Percentiles rank a stretch among this genome's conserved stretches.
Conservation (phyloP, 2,113 vertebrate species). For the Gopherus evgoodei region DNA sequence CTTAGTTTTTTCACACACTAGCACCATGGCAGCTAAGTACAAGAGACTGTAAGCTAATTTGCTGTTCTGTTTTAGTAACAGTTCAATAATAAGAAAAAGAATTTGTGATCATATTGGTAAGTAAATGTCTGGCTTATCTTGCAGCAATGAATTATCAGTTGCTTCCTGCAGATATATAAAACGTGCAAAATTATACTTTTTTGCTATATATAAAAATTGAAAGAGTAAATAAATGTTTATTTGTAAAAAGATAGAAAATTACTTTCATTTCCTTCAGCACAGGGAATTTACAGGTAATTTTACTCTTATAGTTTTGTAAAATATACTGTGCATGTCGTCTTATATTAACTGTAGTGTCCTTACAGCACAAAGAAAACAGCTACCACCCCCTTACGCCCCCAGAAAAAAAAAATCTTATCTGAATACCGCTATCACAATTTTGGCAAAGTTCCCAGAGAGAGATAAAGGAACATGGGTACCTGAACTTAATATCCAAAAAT, state of each 20-base stretch:
- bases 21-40: neutral
- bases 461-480: neutral
- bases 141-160: neutral
- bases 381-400: neutral
- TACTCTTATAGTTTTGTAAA: neutral
- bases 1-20: neutral
- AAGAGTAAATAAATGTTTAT: neutral
- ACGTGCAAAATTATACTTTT: neutral
- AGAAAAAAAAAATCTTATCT: constrained; percentile 7
- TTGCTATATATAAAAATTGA: neutral
- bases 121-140: neutral
- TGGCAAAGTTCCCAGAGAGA: constrained; percentile 33
- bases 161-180: neutral
- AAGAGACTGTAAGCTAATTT: neutral
- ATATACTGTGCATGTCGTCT: neutral
- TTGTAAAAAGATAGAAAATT: constrained; percentile 6
- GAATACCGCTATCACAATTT: constrained; percentile 19
- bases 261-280: neutral
- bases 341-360: constrained; percentile 10
- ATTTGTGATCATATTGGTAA: neutral
- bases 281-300: neutral
- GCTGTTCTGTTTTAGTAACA: neutral
- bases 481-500: neutral
- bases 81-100: neutral
- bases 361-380: neutral